Evolutionary conservation across 1,140 invertebrate genomes (phyloP).

Genomic region (Diprion similis): DNA sequence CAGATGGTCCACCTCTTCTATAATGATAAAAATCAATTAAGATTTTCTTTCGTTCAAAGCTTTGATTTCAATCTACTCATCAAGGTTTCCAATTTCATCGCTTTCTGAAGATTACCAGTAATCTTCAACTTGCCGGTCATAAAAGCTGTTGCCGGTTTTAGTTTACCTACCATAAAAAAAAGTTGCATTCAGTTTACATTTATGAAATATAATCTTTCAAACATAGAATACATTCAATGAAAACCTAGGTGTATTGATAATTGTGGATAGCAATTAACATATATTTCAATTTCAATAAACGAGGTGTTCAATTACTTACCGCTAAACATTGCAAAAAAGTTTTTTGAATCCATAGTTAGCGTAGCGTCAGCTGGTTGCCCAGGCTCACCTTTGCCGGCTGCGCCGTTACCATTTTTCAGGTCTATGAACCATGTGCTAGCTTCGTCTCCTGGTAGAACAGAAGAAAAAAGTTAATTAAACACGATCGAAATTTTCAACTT

Average conservation of each 20-base stretch:
- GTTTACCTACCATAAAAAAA: conserved; percentile 68
- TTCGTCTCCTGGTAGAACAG: conserved; percentile 68
- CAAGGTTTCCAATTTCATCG: conserved; percentile 95
- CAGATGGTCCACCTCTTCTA: no score
- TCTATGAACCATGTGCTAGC: conserved; percentile 88
- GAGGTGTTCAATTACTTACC: conserved; percentile 55
- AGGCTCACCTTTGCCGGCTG: conserved; percentile 80
- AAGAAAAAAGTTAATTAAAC: background rate
- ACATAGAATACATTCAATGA: background rate
- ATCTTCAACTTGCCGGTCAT: conserved; percentile 98
- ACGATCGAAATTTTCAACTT: background rate
- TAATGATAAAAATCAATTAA: no score
- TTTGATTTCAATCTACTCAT: conserved; percentile 85
- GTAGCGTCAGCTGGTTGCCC: conserved; percentile 78
- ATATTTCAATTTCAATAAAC: background rate
- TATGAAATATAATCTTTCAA: background rate
- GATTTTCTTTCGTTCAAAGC: conserved; percentile 54
- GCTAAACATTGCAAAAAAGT: conserved; percentile 82
- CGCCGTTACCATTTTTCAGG: conserved; percentile 85
- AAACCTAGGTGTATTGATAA: conserved; percentile 5
- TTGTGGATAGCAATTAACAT: background rate
- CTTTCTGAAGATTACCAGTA: conserved; percentile 89
- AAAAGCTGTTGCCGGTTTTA: conserved; percentile 91
- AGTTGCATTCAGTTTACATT: conserved; percentile 12
- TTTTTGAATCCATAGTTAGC: conserved; percentile 81